Evolutionary conservation across 1,140 invertebrate species (phyloP), one percentile per base, ranked within the genome.

Genomic region (Sarcophaga peregrina): DNA sequence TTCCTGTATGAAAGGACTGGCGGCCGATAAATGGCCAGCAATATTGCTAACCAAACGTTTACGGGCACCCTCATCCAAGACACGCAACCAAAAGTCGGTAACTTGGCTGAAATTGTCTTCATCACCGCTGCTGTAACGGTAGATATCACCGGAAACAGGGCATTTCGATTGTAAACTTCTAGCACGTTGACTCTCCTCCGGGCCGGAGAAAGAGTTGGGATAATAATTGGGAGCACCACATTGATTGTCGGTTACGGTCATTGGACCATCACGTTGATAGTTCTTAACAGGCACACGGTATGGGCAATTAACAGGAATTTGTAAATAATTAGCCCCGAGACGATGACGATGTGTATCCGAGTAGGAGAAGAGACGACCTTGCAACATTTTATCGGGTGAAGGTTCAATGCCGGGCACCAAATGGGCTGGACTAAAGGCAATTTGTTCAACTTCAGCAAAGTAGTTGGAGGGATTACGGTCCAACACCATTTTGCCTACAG

Each of bases 241-340:
- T 92, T 96, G 93, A 86, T 94, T 95, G 82, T 93, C 92, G 86
- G 92, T 90, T 15, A 92, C 89, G 11, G 92, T 91, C 92, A 94
- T 94, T 9, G 93, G 92, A 3, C 98, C 98, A 91, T 99, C 98
- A 54, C 98, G 93, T 90, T 98, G 96, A 90, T 96, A 98, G 90
- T 98, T 98, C 54, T 91, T 90, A 1, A 92, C 89, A 45, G 86
- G 89, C 76, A 93, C 93, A 75, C 93, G 92, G 87, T 94, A 97
- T 0, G 98, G 97, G 87, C 96, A 97, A 90, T 99, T 99, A n/a
- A 99, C 97, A 8, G 98, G 96, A 62, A 99, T 93, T 90, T 99
- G 97, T 72, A 96, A 92, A 91, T 96, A 98, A 90, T 99, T 99
- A 0, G 96, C 93, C 58, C 98, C 98, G 62, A 99, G 92, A 37